These are phyloP conservation scores for Drosophila mimica DNA, from an alignment of 2,888 invertebrate genomes.

Conservation along the genomic window DNA sequence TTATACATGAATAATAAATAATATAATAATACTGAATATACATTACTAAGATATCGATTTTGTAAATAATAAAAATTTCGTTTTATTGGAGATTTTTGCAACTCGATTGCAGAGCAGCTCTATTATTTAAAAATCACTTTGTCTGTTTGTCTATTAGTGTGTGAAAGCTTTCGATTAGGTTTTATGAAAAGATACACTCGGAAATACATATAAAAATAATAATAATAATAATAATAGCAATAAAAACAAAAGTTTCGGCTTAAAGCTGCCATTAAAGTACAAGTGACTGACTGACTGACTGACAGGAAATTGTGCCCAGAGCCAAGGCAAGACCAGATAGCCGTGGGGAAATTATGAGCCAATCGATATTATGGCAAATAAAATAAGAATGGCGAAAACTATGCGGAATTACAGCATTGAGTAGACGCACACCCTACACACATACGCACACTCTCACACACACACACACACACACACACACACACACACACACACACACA, in stretches of 20 bases:
- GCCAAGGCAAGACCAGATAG: constrained; percentile 41
- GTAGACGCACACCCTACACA: constrained; percentile 33
- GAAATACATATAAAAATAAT: not conserved
- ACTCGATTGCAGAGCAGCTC: too few species aligned
- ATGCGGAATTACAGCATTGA: constrained; percentile 38
- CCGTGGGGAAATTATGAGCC: constrained; percentile 56
- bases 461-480: constrained; percentile 11
- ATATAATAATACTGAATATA: not conserved
- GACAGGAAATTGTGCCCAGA: constrained; percentile 45
- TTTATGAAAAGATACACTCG: not conserved
- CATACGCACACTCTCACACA: constrained; percentile 20
- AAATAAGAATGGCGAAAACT: constrained; percentile 34
- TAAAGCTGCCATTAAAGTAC: not conserved
- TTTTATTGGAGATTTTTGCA: not conserved
- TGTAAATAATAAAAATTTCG: not conserved
- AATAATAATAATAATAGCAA: not conserved
- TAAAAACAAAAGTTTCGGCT: not conserved
- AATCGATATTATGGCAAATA: constrained; percentile 48
- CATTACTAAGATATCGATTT: not conserved
- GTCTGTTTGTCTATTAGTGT: not conserved
- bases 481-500: not conserved
- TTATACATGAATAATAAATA: not conserved
- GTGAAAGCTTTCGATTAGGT: not conserved
- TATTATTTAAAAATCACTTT: too few species aligned
- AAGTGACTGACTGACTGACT: constrained; percentile 11